Evolutionary conservation across 2,888 invertebrate genomes (phyloP).

Genomic region (Hanleya hanleyi): DNA sequence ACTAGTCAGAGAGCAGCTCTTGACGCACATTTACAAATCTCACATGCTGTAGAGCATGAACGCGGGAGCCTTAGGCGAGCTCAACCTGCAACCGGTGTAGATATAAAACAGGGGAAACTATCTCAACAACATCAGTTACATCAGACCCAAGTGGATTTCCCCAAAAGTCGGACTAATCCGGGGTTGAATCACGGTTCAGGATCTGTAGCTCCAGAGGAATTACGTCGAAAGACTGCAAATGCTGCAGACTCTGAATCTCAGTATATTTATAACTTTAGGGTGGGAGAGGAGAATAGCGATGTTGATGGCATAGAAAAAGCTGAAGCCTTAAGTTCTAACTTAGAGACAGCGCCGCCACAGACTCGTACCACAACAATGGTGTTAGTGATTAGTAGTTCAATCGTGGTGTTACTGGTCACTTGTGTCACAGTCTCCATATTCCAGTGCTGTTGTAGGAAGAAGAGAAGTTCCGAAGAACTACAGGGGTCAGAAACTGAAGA

Average conservation of each 20-base stretch:
- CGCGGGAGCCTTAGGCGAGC: not conserved
- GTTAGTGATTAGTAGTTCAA: conserved; percentile 45
- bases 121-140: not conserved
- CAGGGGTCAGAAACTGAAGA: conserved; percentile 8
- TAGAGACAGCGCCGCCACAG: not conserved
- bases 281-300: not conserved
- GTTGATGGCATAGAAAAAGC: not conserved
- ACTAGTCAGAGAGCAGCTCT: not conserved
- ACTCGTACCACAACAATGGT: not conserved
- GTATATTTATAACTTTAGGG: not conserved
- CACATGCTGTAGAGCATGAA: not conserved
- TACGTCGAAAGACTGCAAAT: not conserved
- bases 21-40: not conserved
- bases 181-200: not conserved
- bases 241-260: not conserved
- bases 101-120: not conserved
- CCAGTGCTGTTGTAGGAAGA: conserved; percentile 60
- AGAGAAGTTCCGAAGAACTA: conserved; percentile 23
- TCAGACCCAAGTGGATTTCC: not conserved
- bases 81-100: not conserved
- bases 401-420: conserved; percentile 54
- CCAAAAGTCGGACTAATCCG: not conserved
- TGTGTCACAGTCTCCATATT: conserved; percentile 60
- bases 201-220: not conserved
- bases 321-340: not conserved